A percentile compares a stretch with the other conserved stretches of the same genome.
Conservation (phyloP, 2,888 invertebrate genomes). For the Drosophila macrospina region DNA sequence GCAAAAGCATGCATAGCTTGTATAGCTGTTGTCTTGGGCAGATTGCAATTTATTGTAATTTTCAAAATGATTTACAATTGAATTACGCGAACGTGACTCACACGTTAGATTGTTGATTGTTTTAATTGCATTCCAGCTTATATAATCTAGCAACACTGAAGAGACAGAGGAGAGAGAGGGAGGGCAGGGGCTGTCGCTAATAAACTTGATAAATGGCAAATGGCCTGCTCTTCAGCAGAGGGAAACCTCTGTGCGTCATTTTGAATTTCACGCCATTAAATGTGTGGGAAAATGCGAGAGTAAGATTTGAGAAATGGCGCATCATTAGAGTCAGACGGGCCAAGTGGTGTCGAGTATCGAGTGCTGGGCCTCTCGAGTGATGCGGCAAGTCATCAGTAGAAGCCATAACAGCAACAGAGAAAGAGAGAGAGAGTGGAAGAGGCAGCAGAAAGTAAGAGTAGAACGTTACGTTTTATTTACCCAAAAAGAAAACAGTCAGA, state of each 20-base stretch:
- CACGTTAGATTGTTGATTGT: conserved; percentile 15
- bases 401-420: background rate
- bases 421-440: background rate
- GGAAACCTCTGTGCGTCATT: conserved; percentile 63
- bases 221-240: conserved; percentile 21
- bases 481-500: conserved; percentile 61
- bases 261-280: conserved; percentile 76
- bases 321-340: conserved; percentile 65
- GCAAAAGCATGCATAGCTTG: too few relatives aligned
- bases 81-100: conserved; percentile 25
- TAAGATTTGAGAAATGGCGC: conserved; percentile 75
- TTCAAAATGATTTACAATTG: conserved; percentile 31
- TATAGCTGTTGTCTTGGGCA: background rate
- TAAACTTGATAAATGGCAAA: conserved; percentile 76
- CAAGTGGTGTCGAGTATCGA: conserved; percentile 71
- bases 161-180: too few relatives aligned
- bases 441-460: background rate
- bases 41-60: conserved; percentile 7
- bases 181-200: conserved; percentile 61
- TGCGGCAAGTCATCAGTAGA: conserved; percentile 61
- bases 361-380: conserved; percentile 50
- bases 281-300: conserved; percentile 42
- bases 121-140: conserved; percentile 34
- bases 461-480: conserved; percentile 51
- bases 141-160: too few relatives aligned